Base-by-base conservation (phyloP, 1,140 invertebrate genomes). In the Eriocheir sinensis region DNA sequence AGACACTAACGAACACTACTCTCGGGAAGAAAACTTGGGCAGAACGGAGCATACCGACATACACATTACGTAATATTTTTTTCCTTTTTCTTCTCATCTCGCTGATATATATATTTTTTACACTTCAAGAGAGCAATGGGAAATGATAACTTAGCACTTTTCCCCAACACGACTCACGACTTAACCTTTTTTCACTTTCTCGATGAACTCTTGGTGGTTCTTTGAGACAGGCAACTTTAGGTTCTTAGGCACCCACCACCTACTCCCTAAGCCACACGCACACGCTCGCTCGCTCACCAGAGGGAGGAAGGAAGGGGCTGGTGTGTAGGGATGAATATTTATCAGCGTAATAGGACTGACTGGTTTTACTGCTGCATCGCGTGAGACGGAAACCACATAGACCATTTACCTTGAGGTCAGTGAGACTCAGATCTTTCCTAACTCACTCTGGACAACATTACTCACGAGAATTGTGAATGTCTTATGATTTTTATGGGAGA, bases 281-380 rank as follows among this genome's bases (percentile, higher is more conserved):
- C 60, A 72, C 60, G 60, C 0, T 72, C 60, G 21, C 27, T n/a
- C n/a, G n/a, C n/a, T n/a, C n/a, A n/a, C n/a, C 8, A 83, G 36
- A 83, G 8, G 81, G 36, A 34, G 9, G 6, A n/a, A 36, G 83
- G 15, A 44, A 44, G 88, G 40, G 88, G 17, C 88, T 30, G 36
- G 36, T 30, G 88, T 44, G 41, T 41, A 48, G 48, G 32, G 48
- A 48, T 41, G 40, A 89, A 89, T 48, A 89, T 44, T 89, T 38
- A 91, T 60, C 32, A 80, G 34, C n/a, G n/a, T 80, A 40, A 41
- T 80, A 72, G 27, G 30, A 40, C 41, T 89, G 30, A 17, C 40
- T 41, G 41, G 53, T 21, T 91, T 91, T 91, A 91, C 90, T 91
- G 90, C 60, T 36, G 34, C 38, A 60, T 91, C 90, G 90, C 90